These are phyloP conservation scores for Sarcophaga bullata DNA, from an alignment of 1,140 invertebrate genomes.

Conservation along the genomic window DNA sequence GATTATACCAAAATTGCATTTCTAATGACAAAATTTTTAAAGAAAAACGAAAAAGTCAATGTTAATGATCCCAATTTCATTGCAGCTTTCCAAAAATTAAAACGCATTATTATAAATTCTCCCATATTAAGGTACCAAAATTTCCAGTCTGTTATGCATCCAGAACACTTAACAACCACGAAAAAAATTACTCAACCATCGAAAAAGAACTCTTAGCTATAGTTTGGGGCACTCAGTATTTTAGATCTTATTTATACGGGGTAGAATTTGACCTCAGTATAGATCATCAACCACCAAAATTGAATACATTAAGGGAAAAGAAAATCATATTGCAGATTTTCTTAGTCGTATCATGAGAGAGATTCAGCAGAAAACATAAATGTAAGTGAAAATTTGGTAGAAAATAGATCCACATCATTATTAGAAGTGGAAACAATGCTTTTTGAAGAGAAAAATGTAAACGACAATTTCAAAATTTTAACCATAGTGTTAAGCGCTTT, in stretches of 20 bases:
- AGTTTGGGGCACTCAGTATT: no score
- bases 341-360: slow-evolving; percentile 15
- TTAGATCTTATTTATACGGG: slow-evolving; percentile 66
- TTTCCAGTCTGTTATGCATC: slow-evolving; percentile 63
- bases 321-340: slow-evolving; percentile 33
- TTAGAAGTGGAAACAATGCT: slow-evolving; percentile 8
- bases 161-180: slow-evolving; percentile 52
- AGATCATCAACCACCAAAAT: slow-evolving; percentile 53
- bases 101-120: slow-evolving; percentile 40
- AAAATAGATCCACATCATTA: neutral
- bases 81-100: slow-evolving; percentile 45
- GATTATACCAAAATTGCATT: neutral
- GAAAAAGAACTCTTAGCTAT: slow-evolving; percentile 67
- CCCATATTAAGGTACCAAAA: neutral
- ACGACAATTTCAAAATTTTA: slow-evolving; percentile 9
- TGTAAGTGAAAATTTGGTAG: neutral
- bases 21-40: neutral
- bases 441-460: slow-evolving; percentile 24
- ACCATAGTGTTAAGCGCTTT: slow-evolving; percentile 18
- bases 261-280: slow-evolving; percentile 42
- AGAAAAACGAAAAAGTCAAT: slow-evolving; percentile 18
- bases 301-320: slow-evolving; percentile 39
- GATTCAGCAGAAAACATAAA: no score
- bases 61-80: slow-evolving; percentile 34
- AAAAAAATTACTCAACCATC: slow-evolving; percentile 63